Evolutionary conservation across 2,888 invertebrate species (phyloP), one percentile per base, ranked within the genome.

Genomic region (Tillus elongatus): DNA sequence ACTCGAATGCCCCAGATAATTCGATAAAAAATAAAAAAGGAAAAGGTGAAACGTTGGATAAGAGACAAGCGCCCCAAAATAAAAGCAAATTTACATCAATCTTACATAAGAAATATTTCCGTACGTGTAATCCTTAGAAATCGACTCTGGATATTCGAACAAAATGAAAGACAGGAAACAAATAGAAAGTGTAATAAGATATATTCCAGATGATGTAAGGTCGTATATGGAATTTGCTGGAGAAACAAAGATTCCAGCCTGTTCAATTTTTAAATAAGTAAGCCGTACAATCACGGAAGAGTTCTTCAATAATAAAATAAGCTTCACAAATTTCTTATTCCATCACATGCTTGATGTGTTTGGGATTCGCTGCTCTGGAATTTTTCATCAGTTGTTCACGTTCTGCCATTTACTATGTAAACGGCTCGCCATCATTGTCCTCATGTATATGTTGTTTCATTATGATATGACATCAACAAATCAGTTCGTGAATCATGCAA

Each of bases 311-410:
- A 39, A 16, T 30, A 29, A 39, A 41, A 41, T 41, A 39, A 41
- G 39, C 41, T 37, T 12, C 16, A 16, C 27, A 39, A 40, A 42
- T 42, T 42, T 40, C 34, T 42, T 42, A 42, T 42, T 42, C 42
- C 40, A 40, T 42, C 40, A 42, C 42, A 40, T 36, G 37, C 37
- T 40, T 40, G 40, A 42, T 42, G 31, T 42, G 31, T 42, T 35
- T 29, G 29, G 38, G 37, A 36, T 30, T 42, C n/a, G 13, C 11
- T 11, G 4, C n/a, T n/a, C n/a, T 3, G 35, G 40, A 42, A 40
- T 42, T 42, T 42, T 42, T 42, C 41, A 39, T 42, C 41, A 36
- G 24, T 6, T n/a, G 24, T 19, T 19, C 6, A 8, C 24, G 6
- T 6, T 8, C 6, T n/a, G 24, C n/a, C n/a, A 8, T 6, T 6